Base-by-base conservation (phyloP, 1,140 invertebrate genomes). In the Hycleus cichorii region DNA sequence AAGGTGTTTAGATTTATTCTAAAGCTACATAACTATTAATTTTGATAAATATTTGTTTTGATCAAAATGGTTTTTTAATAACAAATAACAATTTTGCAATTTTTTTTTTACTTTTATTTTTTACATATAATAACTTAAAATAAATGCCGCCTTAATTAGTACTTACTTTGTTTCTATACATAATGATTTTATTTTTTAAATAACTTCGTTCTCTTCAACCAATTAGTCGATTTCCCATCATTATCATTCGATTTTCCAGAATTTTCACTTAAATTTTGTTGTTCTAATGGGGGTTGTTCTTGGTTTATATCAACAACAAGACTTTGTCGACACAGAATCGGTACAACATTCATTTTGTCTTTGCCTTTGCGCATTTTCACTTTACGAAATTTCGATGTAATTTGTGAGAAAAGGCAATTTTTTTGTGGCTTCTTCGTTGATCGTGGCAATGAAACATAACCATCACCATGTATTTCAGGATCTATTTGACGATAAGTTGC, bases 301-400 rank as follows among this genome's bases (percentile, higher is more conserved):
- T 11, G 40, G 11, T 42, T 42, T 1, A 82, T 74, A 61, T 82
- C 77, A 6, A 87, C 83, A 1, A 86, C 68, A 1, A 87, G 70
- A 71, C 84, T 87, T 61, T 87, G 85, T 24, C 84, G 67, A 59
- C 85, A 87, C 0, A 87, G 70, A 12, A 77, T 77, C 2, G 83
- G 79, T 0, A 87, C 80, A 0, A 83, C 79, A 43, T 80, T 79
- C 64, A 81, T 74, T 45, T 70, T 74, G 8, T 72, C 76, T 57
- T 77, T 79, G 8, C 70, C 67, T 38, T 74, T 68, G 47, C 77
- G 71, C 65, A 81, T 70, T 59, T 76, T 77, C 0, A 78, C 74
- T 65, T 79, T 76, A 5, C 80, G 75, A 44, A 89, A 78, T 67
- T 83, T 85, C 0, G 81, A 82, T 0, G 85, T 82, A 4, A 89